Evolutionary conservation across 2,888 invertebrate species (phyloP).

Genomic region (Amorpha juglandis): DNA sequence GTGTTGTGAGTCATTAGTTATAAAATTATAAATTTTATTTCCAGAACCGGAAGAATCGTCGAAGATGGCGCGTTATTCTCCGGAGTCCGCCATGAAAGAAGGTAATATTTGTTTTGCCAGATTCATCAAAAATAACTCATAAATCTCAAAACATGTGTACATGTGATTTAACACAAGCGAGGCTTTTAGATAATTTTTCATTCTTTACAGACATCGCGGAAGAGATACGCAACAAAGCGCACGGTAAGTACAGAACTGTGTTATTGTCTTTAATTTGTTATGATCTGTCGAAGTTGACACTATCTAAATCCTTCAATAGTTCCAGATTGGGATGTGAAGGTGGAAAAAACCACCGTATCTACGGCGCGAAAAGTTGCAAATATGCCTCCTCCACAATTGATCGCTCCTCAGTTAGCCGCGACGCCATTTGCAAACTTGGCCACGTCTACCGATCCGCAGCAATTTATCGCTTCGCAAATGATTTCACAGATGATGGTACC

Average conservation of each 20-base stretch:
- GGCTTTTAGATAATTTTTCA: slow-evolving; percentile 8
- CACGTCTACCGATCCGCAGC: slow-evolving; percentile 10
- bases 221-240: not conserved
- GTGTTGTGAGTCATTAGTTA: not conserved
- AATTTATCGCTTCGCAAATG: slow-evolving; percentile 11
- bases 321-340: slow-evolving; percentile 61
- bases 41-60: slow-evolving; percentile 35
- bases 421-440: not conserved
- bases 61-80: slow-evolving; percentile 35
- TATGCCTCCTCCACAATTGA: slow-evolving; percentile 17
- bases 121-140: not conserved
- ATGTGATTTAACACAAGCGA: not conserved
- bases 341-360: slow-evolving; percentile 28
- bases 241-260: slow-evolving; percentile 1
- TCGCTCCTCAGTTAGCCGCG: slow-evolving; percentile 1
- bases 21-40: slow-evolving; percentile 30
- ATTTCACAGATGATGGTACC: slow-evolving; percentile 37
- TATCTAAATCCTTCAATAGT: slow-evolving; percentile 37
- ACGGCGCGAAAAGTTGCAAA: not conserved
- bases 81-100: slow-evolving; percentile 35
- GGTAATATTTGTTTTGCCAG: slow-evolving; percentile 35
- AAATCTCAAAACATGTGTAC: no score
- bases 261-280: not conserved
- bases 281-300: not conserved
- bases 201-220: slow-evolving; percentile 6